phyloP scores from a whole-genome alignment of 2,888 invertebrate species.

The Pyrocoelia pectoralis region DNA sequence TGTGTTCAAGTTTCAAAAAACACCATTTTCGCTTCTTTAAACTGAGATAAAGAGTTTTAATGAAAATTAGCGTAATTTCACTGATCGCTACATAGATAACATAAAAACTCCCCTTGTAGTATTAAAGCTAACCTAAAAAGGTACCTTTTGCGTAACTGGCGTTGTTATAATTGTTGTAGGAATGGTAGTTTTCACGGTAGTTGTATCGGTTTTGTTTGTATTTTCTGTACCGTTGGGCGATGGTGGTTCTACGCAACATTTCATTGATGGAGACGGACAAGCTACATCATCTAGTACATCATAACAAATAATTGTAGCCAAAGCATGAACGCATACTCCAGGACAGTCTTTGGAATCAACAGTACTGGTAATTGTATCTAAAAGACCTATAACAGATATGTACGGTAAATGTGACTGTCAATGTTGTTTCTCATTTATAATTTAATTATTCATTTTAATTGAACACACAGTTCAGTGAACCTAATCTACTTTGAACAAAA shows the following conservation, averaged over 20 bases:
- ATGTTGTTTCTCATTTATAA: too few relatives aligned
- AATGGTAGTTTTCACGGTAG: constrained; percentile 40
- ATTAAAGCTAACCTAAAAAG: too few relatives aligned
- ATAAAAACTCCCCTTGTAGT: too few relatives aligned
- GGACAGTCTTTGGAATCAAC: constrained; percentile 88
- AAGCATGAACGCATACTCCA: constrained; percentile 85
- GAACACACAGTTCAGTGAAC: too few relatives aligned
- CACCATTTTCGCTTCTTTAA: too few relatives aligned
- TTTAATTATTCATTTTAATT: too few relatives aligned
- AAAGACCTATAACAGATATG: constrained; percentile 68
- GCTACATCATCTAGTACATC: constrained; percentile 84
- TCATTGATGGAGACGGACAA: constrained; percentile 82
- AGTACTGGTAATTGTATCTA: constrained; percentile 86
- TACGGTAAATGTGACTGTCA: too few relatives aligned
- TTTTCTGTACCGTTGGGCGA: constrained; percentile 63
- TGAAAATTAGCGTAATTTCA: too few relatives aligned
- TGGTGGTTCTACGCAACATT: constrained; percentile 83
- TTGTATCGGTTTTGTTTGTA: constrained; percentile 42
- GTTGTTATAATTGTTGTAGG: constrained; percentile 50
- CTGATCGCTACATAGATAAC: too few relatives aligned
- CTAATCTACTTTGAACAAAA: too few relatives aligned
- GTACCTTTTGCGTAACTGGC: constrained; percentile 13
- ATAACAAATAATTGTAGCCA: constrained; percentile 86
- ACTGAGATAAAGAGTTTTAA: too few relatives aligned
- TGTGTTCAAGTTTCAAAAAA: too few relatives aligned